Conservation (phyloP, 2,797 vertebrate genomes). For the Gallirallus australis region DNA sequence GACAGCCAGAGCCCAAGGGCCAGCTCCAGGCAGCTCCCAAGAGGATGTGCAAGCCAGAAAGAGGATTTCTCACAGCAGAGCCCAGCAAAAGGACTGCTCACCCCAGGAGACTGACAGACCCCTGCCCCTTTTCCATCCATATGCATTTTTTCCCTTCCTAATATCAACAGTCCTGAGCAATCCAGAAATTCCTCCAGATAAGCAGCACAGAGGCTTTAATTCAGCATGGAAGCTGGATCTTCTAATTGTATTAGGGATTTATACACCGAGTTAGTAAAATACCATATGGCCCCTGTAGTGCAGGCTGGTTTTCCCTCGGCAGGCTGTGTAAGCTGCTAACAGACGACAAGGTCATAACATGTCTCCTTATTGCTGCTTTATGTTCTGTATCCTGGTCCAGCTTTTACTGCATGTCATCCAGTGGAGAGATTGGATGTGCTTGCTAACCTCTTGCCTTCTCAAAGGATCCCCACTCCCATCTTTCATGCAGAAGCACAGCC, state of each 20-base stretch:
- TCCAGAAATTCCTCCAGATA: conserved; percentile 41
- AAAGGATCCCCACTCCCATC: neutral
- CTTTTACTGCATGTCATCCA: neutral
- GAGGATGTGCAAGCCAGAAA: neutral
- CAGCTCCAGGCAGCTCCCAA: neutral
- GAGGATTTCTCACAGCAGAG: neutral
- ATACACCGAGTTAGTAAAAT: conserved; percentile 15
- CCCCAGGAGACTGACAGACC: neutral
- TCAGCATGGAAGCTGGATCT: conserved; percentile 38
- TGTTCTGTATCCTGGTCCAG: conserved; percentile 3
- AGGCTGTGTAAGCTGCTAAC: conserved; percentile 57
- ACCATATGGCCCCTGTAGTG: conserved; percentile 47
- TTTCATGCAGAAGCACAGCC: neutral
- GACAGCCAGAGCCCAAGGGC: neutral
- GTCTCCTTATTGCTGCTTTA: conserved; percentile 31
- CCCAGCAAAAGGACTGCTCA: neutral
- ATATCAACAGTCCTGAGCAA: neutral
- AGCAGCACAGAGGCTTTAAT: neutral
- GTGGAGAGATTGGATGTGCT: neutral
- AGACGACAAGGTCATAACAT: conserved; percentile 57
- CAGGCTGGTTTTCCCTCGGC: conserved; percentile 34
- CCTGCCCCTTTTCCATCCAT: neutral
- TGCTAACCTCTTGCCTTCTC: conserved; percentile 1
- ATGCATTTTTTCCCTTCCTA: neutral
- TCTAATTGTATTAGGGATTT: conserved; percentile 70